A percentile compares a stretch with the other conserved stretches of the same genome.
Evolutionary conservation across 1,140 invertebrate species (phyloP).

Genomic region (Procambarus virginalis): DNA sequence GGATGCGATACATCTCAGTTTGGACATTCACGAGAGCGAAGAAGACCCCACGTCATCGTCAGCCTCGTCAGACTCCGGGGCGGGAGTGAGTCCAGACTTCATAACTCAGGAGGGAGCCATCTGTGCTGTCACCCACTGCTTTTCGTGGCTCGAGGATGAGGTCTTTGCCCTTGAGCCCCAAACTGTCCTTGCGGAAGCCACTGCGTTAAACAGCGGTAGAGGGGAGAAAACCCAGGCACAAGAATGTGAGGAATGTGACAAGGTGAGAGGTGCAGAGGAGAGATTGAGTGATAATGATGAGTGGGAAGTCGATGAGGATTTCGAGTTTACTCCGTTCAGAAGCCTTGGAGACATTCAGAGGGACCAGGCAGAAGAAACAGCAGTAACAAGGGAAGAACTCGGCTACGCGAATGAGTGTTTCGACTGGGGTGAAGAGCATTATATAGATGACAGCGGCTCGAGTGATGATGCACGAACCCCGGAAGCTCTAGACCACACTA

Average conservation of each 20-base stretch:
- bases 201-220: background rate
- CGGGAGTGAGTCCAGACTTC: constrained; percentile 40
- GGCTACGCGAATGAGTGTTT: constrained; percentile 17
- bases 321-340: constrained; percentile 6
- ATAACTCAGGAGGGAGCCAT: constrained; percentile 33
- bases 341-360: background rate
- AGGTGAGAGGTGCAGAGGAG: background rate
- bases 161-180: constrained; percentile 42
- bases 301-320: constrained; percentile 7
- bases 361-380: background rate
- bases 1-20: background rate
- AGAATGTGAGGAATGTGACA: background rate
- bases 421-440: background rate
- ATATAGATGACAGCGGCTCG: background rate
- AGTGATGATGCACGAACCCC: background rate
- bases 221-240: background rate
- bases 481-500: background rate
- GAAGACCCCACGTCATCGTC: background rate
- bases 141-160: constrained; percentile 63
- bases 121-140: constrained; percentile 38
- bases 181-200: background rate
- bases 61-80: constrained; percentile 49
- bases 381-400: background rate
- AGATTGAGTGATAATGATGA: background rate
- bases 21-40: constrained; percentile 5